Evolutionary conservation across 1,140 invertebrate species (phyloP).

Genomic region (Pogonus chalceus): DNA sequence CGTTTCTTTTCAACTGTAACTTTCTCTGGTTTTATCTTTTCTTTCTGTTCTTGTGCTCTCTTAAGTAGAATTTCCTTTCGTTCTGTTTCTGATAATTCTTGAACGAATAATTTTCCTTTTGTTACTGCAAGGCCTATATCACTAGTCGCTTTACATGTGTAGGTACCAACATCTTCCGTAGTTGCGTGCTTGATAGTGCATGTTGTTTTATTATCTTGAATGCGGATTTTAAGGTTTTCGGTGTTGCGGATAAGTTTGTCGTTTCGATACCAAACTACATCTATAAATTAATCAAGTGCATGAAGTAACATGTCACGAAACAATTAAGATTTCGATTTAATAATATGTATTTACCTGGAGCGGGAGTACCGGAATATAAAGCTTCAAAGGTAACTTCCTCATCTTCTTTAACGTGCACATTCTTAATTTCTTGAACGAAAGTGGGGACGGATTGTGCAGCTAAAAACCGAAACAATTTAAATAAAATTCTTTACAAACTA

Average conservation of each 20-base stretch:
- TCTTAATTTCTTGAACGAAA: conserved; percentile 70
- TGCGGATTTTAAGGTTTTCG: conserved; percentile 57
- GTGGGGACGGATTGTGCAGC: conserved; percentile 68
- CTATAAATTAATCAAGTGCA: conserved; percentile 34
- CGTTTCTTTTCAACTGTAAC: conserved; percentile 41
- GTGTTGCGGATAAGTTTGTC: conserved; percentile 66
- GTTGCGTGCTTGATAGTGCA: conserved; percentile 58
- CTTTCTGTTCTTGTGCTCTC: conserved; percentile 44
- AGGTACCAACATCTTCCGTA: conserved; percentile 67
- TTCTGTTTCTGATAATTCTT: conserved; percentile 34
- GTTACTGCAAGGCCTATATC: conserved; percentile 70
- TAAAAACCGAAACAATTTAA: conserved; percentile 33
- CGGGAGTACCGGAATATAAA: conserved; percentile 70
- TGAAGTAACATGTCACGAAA: conserved; percentile 4
- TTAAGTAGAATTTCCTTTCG: conserved; percentile 32
- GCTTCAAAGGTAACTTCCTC: conserved; percentile 67
- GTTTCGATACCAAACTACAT: conserved; percentile 84
- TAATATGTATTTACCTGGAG: conserved; percentile 53
- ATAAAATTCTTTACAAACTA: too few relatives aligned
- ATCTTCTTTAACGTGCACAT: conserved; percentile 60
- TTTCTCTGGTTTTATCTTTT: conserved; percentile 42
- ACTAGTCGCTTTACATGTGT: conserved; percentile 77
- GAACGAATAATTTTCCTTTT: conserved; percentile 65
- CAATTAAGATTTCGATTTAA: too few relatives aligned
- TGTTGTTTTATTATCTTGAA: conserved; percentile 62